Evolutionary conservation across 2,888 invertebrate genomes (phyloP).

Genomic region (Yponomeuta evonymella): DNA sequence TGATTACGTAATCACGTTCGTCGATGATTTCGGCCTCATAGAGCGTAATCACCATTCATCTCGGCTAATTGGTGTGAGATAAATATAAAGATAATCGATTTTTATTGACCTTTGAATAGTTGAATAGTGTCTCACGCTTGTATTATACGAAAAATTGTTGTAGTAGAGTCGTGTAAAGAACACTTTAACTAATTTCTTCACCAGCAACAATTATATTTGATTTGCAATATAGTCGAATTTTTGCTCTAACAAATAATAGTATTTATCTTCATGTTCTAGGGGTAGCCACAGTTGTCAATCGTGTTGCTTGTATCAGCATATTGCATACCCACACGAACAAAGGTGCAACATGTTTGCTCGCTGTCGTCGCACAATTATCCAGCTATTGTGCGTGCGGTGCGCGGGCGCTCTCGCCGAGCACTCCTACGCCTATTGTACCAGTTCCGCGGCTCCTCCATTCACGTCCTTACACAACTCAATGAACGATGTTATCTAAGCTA

Average conservation of each 20-base stretch:
- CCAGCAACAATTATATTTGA: neutral
- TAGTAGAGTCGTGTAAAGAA: neutral
- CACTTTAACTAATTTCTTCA: neutral
- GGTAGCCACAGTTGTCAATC: neutral
- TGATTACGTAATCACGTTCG: constrained; percentile 72
- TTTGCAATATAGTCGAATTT: neutral
- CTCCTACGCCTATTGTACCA: constrained; percentile 70
- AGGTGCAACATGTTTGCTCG: constrained; percentile 26
- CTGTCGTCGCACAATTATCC: constrained; percentile 72
- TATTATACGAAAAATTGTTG: neutral
- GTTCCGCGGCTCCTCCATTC: constrained; percentile 51
- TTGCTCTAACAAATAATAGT: too few species aligned
- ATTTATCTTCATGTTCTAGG: neutral
- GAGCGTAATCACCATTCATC: constrained; percentile 68
- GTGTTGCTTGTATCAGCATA: neutral
- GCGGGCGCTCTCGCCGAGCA: constrained; percentile 49
- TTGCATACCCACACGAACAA: neutral
- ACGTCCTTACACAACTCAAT: constrained; percentile 44
- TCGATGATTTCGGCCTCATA: constrained; percentile 66
- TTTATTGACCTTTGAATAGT: constrained; percentile 22
- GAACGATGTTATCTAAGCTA: constrained; percentile 57
- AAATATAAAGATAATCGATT: constrained; percentile 36
- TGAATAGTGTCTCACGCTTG: neutral
- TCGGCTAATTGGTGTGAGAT: constrained; percentile 61
- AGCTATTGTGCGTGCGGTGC: constrained; percentile 53